Evolutionary conservation across 2,113 vertebrate genomes (phyloP), one percentile per base, ranked within the genome.

Genomic region (Lasiurus borealis): DNA sequence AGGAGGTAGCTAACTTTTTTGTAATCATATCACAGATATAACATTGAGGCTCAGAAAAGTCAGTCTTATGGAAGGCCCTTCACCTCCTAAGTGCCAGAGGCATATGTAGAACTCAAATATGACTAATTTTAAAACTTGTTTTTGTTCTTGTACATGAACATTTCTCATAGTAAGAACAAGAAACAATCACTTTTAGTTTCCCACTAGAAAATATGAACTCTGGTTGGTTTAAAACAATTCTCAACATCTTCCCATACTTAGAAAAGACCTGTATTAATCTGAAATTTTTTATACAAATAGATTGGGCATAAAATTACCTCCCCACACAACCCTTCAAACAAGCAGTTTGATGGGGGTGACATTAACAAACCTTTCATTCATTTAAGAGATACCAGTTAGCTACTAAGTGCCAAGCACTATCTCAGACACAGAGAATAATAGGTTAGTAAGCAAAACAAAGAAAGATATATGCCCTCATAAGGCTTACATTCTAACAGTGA

Each of bases 51-150:
- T 52, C 36, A 57, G 34, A 73, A 29, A 89, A 6, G 25, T 54
- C 71, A 59, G 34, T 64, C 14, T 76, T 57, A 7, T 25, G 36
- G 50, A 81, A 81, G 13, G 10, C 84, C 19, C 75, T 10, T 72
- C 44, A 72, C 5, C 27, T 71, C 11, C 0, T 27, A 46, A 83
- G 29, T 50, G 11, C 78, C 59, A 71, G 44, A 66, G 23, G 19
- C 12, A 1, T 25, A 44, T 11, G 1, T 50, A 11, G 36, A 95
- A 80, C 29, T 23, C 25, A 87, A 73, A 8, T 88, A 10, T 46
- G 36, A 86, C 36, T 92, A 68, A 64, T 15, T 69, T 52, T 75
- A 69, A 94, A 86, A 68, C 21, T 83, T 44, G 34, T 66, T 91
- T 88, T 93, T 5, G 66, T 91, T 85, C 36, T 44, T 46, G 40